Evolutionary conservation across 2,797 vertebrate species (phyloP).

Genomic region (Xenopus petersii): DNA sequence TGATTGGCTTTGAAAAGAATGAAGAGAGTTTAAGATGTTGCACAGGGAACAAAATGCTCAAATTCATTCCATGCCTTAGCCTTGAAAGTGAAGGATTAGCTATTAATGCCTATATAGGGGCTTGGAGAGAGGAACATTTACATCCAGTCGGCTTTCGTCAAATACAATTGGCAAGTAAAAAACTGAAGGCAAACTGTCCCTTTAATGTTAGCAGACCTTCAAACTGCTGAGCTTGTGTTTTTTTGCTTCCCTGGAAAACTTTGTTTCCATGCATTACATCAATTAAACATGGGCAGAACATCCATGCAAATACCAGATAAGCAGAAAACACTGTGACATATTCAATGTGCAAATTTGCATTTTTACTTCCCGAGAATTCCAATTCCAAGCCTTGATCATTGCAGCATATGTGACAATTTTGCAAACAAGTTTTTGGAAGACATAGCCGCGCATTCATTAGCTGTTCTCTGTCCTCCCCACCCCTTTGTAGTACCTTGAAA

Average conservation of each 20-base stretch:
- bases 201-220: too few species aligned
- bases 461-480: background rate
- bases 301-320: conserved; percentile 4
- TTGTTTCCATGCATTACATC: background rate
- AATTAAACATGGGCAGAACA: conserved; percentile 1
- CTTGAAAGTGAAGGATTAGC: too few species aligned
- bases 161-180: too few species aligned
- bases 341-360: conserved; percentile 12
- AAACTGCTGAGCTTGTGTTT: conserved; percentile 13
- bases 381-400: conserved; percentile 17
- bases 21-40: too few species aligned
- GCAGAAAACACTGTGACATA: conserved; percentile 7
- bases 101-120: too few species aligned
- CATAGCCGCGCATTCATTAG: conserved; percentile 2
- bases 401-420: conserved; percentile 9
- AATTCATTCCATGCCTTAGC: too few species aligned
- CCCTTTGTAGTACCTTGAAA: too few species aligned
- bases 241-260: background rate
- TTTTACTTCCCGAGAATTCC: conserved; percentile 15
- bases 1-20: too few species aligned
- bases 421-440: conserved; percentile 3
- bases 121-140: too few species aligned
- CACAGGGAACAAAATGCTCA: too few species aligned
- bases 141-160: too few species aligned
- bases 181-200: too few species aligned